These are phyloP conservation scores for Falco berigora DNA, from an alignment of 2,797 vertebrate species.

Conservation along the genomic window DNA sequence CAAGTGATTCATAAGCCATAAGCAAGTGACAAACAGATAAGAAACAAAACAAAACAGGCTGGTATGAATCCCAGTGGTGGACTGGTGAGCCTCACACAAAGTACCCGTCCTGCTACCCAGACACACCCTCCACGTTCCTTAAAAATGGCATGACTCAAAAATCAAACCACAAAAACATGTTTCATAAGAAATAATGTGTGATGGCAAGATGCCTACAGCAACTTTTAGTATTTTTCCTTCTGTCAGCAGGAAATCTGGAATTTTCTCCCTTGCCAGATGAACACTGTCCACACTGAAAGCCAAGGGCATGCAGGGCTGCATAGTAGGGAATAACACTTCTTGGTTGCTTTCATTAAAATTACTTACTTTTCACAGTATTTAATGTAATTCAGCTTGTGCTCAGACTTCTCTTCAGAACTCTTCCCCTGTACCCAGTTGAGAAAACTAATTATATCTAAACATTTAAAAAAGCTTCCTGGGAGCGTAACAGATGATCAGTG, in stretches of 20 bases:
- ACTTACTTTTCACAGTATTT: background rate
- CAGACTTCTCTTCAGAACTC: background rate
- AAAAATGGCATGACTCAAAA: slow-evolving; percentile 15
- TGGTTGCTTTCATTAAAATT: background rate
- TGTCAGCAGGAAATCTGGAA: slow-evolving; percentile 42
- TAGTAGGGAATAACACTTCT: background rate
- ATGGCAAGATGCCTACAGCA: slow-evolving; percentile 34
- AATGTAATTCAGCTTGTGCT: background rate
- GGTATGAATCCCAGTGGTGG: background rate
- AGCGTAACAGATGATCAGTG: background rate
- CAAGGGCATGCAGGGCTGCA: background rate
- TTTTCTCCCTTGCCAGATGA: slow-evolving; percentile 17
- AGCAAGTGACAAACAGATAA: background rate
- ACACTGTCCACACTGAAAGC: background rate
- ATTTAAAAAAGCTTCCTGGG: background rate
- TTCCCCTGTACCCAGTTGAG: background rate
- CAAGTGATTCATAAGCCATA: background rate
- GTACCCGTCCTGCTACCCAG: background rate
- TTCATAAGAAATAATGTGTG: slow-evolving; percentile 43
- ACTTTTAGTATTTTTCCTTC: slow-evolving; percentile 32
- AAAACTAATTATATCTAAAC: slow-evolving; percentile 21
- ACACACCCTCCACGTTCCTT: background rate
- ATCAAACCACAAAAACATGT: slow-evolving; percentile 27
- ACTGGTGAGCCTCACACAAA: background rate
- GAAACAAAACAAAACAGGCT: background rate